Conservation (phyloP, 2,113 vertebrate genomes). For the Stomatorhinus ivindoensis region DNA sequence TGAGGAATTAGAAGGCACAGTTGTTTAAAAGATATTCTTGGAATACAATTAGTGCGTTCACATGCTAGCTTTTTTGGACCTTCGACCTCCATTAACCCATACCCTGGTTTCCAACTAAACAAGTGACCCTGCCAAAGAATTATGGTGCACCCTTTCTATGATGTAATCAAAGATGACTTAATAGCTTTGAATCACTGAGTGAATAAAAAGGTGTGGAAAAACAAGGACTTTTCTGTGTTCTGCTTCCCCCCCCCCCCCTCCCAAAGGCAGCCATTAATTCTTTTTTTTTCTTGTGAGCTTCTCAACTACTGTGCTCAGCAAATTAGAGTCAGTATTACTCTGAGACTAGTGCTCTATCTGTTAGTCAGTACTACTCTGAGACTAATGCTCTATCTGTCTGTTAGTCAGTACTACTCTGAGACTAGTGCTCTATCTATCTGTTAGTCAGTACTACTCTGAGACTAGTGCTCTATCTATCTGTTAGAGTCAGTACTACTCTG, state of each 20-base stretch:
- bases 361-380: background rate
- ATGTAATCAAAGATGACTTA: conserved; percentile 40
- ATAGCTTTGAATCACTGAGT: conserved; percentile 25
- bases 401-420: background rate
- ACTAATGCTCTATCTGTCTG: conserved; percentile 4
- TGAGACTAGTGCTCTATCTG: no score
- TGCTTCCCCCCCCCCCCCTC: background rate
- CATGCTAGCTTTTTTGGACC: conserved; percentile 36
- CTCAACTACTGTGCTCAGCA: background rate
- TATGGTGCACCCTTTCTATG: conserved; percentile 35
- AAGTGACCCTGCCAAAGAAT: conserved; percentile 38
- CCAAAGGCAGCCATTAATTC: background rate
- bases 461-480: conserved; percentile 6
- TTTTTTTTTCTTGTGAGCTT: background rate
- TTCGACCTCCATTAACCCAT: conserved; percentile 34
- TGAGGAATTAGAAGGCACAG: conserved; percentile 34
- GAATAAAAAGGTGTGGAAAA: background rate
- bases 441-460: background rate
- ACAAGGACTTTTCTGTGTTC: background rate
- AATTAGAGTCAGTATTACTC: background rate
- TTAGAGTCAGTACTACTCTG: background rate
- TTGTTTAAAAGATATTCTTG: conserved; percentile 31
- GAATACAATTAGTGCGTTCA: conserved; percentile 37
- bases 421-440: conserved; percentile 6
- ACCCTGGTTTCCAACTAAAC: conserved; percentile 32